A percentile compares a stretch with the other conserved stretches of the same genome.
Evolutionary conservation across 2,888 invertebrate genomes (phyloP).

Genomic region (Pinctada fucata): DNA sequence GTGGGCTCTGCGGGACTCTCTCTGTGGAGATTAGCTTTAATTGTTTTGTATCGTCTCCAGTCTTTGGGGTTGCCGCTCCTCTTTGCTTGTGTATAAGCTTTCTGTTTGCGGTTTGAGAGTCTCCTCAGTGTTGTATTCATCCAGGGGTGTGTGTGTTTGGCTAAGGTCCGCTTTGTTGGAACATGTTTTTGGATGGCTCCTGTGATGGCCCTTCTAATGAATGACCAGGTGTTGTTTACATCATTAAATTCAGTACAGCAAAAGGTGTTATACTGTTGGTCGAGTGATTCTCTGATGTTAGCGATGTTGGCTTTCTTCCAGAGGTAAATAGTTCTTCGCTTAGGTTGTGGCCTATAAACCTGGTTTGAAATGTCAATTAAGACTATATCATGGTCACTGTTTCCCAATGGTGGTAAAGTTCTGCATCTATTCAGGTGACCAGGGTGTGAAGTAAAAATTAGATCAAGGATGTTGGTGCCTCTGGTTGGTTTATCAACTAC

Average conservation of each 20-base stretch:
- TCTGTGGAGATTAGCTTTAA: background rate
- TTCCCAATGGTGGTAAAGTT: background rate
- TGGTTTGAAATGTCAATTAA: background rate
- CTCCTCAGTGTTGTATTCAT: background rate
- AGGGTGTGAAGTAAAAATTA: too few relatives aligned
- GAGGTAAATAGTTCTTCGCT: background rate
- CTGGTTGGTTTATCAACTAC: too few relatives aligned
- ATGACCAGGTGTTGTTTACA: background rate
- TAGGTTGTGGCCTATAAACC: background rate
- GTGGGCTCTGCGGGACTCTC: background rate
- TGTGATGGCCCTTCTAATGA: conserved; percentile 1
- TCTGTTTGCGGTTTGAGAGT: background rate
- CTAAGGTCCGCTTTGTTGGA: background rate
- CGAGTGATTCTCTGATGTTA: background rate
- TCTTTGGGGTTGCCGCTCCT: too few relatives aligned
- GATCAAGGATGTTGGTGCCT: too few relatives aligned
- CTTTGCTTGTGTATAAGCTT: conserved; percentile 4
- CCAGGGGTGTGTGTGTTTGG: background rate
- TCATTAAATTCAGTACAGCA: background rate
- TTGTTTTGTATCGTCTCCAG: too few relatives aligned
- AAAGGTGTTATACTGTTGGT: background rate
- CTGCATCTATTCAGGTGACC: background rate
- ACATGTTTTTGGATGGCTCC: background rate
- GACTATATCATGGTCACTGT: background rate
- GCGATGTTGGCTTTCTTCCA: background rate